Conservation (phyloP, 37 sponge, comb jelly and placozoan genomes). For the Aplysina aerophoba region DNA sequence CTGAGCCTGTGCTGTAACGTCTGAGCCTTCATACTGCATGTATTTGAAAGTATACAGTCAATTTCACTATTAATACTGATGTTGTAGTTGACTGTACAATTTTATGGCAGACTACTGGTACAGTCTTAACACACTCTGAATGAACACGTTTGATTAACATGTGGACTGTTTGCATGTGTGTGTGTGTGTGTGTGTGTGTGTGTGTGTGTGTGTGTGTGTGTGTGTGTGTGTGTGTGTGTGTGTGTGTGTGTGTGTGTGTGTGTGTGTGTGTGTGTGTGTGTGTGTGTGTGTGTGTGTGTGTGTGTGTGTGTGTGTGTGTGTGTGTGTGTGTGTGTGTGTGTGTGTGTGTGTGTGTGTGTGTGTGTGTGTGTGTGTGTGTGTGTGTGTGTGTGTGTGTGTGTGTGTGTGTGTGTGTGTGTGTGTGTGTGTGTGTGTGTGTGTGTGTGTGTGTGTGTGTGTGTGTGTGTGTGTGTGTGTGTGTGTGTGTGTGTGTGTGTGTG, state of each 20-base stretch:
- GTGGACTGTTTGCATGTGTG: constrained; percentile 43
- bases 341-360: constrained; percentile 44
- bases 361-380: constrained; percentile 31
- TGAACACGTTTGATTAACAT: constrained; percentile 68
- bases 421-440: constrained; percentile 43
- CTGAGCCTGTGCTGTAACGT: no score
- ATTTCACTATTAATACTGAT: no score
- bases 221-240: constrained; percentile 49
- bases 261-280: constrained; percentile 5
- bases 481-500: constrained; percentile 44
- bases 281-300: constrained; percentile 27
- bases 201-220: neutral
- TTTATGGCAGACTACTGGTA: constrained; percentile 50
- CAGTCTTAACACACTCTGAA: constrained; percentile 54
- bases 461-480: constrained; percentile 47
- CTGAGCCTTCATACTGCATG: no score
- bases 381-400: neutral
- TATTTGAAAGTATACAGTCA: no score
- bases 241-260: neutral
- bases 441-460: constrained; percentile 43
- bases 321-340: constrained; percentile 63
- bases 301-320: constrained; percentile 51
- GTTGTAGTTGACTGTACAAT: constrained; percentile 18
- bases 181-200: constrained; percentile 39
- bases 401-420: constrained; percentile 26